These are phyloP conservation scores for Elysia chlorotica DNA, from an alignment of 1,140 invertebrate genomes.

Conservation along the genomic window DNA sequence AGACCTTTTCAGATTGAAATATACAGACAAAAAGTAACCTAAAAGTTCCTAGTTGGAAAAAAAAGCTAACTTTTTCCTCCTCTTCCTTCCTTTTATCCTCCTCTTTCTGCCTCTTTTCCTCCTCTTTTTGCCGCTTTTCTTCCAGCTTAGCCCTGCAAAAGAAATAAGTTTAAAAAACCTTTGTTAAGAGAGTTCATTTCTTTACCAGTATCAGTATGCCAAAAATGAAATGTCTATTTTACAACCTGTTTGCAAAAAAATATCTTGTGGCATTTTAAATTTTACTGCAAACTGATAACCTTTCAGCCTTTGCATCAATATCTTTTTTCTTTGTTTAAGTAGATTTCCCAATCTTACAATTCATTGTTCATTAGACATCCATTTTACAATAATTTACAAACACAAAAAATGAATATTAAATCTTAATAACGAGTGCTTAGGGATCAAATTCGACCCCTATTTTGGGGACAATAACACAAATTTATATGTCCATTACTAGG, in stretches of 20 bases:
- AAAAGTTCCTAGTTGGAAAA: background rate
- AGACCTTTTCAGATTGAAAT: background rate
- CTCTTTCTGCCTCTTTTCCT: constrained; percentile 9
- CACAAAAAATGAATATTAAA: too few species aligned
- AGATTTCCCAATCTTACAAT: too few species aligned
- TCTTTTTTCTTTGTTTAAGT: background rate
- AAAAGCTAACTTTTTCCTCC: constrained; percentile 8
- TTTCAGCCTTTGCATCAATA: background rate
- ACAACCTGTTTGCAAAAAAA: background rate
- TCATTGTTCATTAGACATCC: too few species aligned
- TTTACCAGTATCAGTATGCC: too few species aligned
- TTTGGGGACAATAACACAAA: too few species aligned
- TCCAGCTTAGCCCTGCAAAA: constrained; percentile 12
- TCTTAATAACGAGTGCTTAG: too few species aligned
- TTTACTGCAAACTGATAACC: background rate
- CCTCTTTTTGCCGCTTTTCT: constrained; percentile 20
- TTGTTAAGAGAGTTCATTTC: too few species aligned
- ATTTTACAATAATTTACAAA: too few species aligned
- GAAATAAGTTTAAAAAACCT: background rate
- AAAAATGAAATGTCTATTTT: background rate
- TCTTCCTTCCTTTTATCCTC: constrained; percentile 14
- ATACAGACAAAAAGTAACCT: background rate
- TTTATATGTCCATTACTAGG: too few species aligned
- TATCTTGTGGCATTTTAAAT: background rate
- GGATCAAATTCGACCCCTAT: too few species aligned